Conservation (phyloP, 2,888 invertebrate genomes). For the Steinernema carpocapsae region DNA sequence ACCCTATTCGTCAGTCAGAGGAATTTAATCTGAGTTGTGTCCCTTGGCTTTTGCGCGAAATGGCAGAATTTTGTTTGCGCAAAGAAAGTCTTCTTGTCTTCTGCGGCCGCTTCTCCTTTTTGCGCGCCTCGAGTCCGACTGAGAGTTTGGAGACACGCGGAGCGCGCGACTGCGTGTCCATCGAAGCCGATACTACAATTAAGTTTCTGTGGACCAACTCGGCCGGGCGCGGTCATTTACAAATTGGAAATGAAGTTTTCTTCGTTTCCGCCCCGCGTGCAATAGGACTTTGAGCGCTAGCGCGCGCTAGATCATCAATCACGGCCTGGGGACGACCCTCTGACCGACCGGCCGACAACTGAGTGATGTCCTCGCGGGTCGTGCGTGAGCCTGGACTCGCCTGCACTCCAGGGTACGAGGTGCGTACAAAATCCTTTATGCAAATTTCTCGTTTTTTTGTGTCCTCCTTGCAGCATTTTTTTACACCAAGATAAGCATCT, state of each 20-base stretch:
- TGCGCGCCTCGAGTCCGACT: background rate
- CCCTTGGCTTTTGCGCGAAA: slow-evolving; percentile 34
- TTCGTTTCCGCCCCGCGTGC: background rate
- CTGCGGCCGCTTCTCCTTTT: background rate
- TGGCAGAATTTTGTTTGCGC: slow-evolving; percentile 22
- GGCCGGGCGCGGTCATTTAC: slow-evolving; percentile 31
- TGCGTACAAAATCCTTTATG: background rate
- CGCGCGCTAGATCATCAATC: slow-evolving; percentile 34
- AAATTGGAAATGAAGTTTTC: slow-evolving; percentile 35
- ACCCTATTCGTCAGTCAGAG: slow-evolving; percentile 25
- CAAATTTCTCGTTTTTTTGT: background rate
- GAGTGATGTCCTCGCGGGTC: slow-evolving; percentile 23
- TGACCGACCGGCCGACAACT: too few relatives aligned
- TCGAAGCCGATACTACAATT: slow-evolving; percentile 29
- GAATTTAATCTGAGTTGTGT: slow-evolving; percentile 35
- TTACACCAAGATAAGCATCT: too few relatives aligned
- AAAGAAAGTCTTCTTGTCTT: slow-evolving; percentile 24
- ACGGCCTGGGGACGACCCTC: slow-evolving; percentile 29
- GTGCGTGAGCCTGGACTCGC: background rate
- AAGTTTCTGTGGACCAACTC: slow-evolving; percentile 19
- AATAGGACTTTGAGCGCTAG: slow-evolving; percentile 30
- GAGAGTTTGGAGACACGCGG: background rate
- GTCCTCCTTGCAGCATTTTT: background rate
- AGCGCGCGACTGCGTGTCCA: background rate
- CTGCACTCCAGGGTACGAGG: slow-evolving; percentile 5